Base-by-base conservation (phyloP, 2,888 invertebrate genomes). In the Sphecodes monilicornis region DNA sequence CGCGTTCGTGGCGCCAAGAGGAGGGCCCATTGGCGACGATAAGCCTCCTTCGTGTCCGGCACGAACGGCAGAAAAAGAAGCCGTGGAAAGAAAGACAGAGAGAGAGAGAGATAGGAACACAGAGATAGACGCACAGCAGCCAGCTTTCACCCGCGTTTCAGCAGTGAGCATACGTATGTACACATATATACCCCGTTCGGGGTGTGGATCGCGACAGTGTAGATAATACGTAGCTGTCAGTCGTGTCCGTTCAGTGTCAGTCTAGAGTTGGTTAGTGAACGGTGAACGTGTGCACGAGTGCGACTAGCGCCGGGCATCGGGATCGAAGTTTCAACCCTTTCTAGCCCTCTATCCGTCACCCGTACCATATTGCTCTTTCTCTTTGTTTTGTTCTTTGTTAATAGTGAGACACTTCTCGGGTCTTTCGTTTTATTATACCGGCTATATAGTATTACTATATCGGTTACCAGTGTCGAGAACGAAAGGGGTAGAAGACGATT, bases 1-100 rank as follows among this genome's bases (percentile, higher is more conserved):
- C 92, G 93, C 94, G 92, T 93, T 90, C 93, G 93, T 94, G 94
- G 94, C 94, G 94, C 93, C 94, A 94, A 93, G 93, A 93, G 91
- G 93, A 93, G 91, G 92, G 91, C 90, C 89, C 89, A 82, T 86
- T 90, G 88, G 87, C 88, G 89, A 90, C 90, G 90, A 90, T 89
- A 90, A 90, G 89, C 90, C 85, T 89, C 90, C 84, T 90, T 89
- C 86, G 86, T 85, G 90, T 84, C 85, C 87, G 90, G 87, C 80
- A 82, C 77, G 84, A 85, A 84, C 85, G 74, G 85, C 76, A 80
- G 82, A 83, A 84, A 84, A 85, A 84, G 64, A 66, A 66, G 32
- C 64, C 64, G 32, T 36, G 22, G 18, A 36, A 66, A 66, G 57
- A 57, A 26, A 57, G n/a, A 57, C 10, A 26, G 57, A 64, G 29